Evolutionary conservation across 2,113 vertebrate species (phyloP), one percentile per base, ranked within the genome.

Genomic region (Neolamprologus fasciatus): DNA sequence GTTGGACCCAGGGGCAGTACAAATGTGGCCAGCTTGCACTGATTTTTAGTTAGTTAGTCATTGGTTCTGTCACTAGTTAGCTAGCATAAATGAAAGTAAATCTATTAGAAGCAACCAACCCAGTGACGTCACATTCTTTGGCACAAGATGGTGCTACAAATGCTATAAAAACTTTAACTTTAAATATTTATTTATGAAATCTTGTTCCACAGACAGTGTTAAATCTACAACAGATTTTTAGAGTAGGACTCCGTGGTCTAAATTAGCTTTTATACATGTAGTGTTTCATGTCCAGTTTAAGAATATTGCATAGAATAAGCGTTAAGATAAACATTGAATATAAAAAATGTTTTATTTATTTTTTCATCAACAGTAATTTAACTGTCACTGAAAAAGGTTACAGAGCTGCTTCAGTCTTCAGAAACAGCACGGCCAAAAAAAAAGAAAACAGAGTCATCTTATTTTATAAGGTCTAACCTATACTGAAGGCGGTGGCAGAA

Each of bases 381-480:
- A 47, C 71, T 47, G 42, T 28, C 14, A 76, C 42, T 26, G 33
- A 73, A 76, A 76, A 26, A 47, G 5, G 16, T 79, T 21, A 37
- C 10, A 66, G 19, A 66, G 61, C 61, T 13, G 61, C 33, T 37
- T 83, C 54, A 87, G 80, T 86, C 26, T 79, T 86, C 42, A 88
- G 86, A 87, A 92, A 87, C 14, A 83, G 63, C 82, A 61, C 53
- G 5, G 42, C 57, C 12, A 33, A 68, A 78, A 87, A 87, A 85
- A 68, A 80, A 89, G 10, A 85, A 80, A 83, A 37, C 28, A n/a
- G 47, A 87, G 66, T 88, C 68, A 81, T 61, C 4, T 87, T 17
- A 21, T 85, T 94, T 89, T 82, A 92, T 81, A 87, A 90, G 86
- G 84, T 90, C 85, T 71, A 31, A 66, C 31, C 83, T 84, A 26